Percentiles rank a stretch among this genome's conserved stretches.
Conservation (phyloP, 1,140 invertebrate species). For the Ectropis grisescens region DNA sequence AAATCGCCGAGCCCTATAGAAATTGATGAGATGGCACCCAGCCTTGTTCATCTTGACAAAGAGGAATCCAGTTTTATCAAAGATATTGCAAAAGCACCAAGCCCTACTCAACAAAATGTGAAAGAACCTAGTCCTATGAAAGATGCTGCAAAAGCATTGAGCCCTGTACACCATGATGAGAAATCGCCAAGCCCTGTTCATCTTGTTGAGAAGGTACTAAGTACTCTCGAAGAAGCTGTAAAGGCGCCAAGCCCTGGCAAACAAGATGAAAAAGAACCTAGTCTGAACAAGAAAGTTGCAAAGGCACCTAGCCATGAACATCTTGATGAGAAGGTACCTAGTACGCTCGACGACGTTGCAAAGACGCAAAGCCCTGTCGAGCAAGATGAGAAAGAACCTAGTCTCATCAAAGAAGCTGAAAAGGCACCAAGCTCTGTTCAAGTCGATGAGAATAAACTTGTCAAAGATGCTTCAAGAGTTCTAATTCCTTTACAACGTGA, state of each 20-base stretch:
- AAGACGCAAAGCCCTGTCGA: background rate
- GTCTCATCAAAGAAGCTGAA: background rate
- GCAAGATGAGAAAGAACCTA: background rate
- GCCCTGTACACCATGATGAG: background rate
- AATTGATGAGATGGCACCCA: background rate
- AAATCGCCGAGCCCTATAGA: background rate
- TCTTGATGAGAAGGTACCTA: background rate
- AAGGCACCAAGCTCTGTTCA: background rate
- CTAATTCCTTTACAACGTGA: no score
- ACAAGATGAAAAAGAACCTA: slow-evolving; percentile 1
- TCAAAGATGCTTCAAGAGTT: no score
- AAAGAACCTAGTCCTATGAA: background rate
- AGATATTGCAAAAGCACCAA: background rate
- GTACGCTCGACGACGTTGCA: no score
- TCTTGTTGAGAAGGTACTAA: background rate
- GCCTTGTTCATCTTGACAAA: background rate
- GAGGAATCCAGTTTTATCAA: background rate
- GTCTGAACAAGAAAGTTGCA: slow-evolving; percentile 1
- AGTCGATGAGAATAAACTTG: no score
- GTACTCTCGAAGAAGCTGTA: background rate
- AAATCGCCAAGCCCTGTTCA: background rate
- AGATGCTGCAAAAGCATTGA: background rate
- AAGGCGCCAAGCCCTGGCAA: slow-evolving; percentile 1
- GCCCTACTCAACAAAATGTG: slow-evolving; percentile 1
- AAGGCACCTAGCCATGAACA: slow-evolving; percentile 5